Base-by-base conservation (phyloP, 2,888 invertebrate genomes). In the Agriopis marginaria region DNA sequence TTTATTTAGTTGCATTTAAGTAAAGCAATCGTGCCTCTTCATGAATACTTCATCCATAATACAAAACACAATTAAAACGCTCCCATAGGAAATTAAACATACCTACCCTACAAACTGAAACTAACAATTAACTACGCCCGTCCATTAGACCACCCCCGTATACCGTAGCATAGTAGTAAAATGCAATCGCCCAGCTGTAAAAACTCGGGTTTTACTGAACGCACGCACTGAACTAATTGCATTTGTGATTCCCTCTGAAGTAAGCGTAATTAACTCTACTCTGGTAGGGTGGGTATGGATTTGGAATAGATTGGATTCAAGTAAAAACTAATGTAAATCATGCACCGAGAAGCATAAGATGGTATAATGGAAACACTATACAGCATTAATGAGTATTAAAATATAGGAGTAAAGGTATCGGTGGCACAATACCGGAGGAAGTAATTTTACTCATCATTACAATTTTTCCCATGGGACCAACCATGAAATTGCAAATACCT, bases 241-340 rank as follows among this genome's bases (percentile, higher is more conserved):
- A 90, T 90, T 90, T 88, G 87, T 86, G 88, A 91, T 90, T 91
- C 90, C 75, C 86, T 89, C 85, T 89, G 89, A 89, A 88, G 86
- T 86, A 82, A 82, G 76, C 81, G 87, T 89, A 90, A 91, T 90
- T 90, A 90, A 90, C 91, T 88, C 47, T 58, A 51, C 58, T 32
- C 23, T 3, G 56, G 0, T 62, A 53, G 61, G 51, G 56, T 69
- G 64, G 45, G n/a, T 8, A 17, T 51, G 10, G 7, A 11, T 51
- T 66, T 23, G 11, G 7, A 60, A 54, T 11, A 3, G 42, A 39
- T 10, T 6, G 55, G 55, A 56, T 17, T 6, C 10, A 14, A 14
- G 55, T 32, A 56, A 42, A 56, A 10, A n/a, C 14, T 10, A 51
- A 0, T 32, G 9, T 7, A 0, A 11, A 32, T 0, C 9, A 23